Percentiles rank a stretch among this genome's conserved stretches.
Conservation (phyloP, 2,888 invertebrate genomes). For the Chydorus sphaericus region DNA sequence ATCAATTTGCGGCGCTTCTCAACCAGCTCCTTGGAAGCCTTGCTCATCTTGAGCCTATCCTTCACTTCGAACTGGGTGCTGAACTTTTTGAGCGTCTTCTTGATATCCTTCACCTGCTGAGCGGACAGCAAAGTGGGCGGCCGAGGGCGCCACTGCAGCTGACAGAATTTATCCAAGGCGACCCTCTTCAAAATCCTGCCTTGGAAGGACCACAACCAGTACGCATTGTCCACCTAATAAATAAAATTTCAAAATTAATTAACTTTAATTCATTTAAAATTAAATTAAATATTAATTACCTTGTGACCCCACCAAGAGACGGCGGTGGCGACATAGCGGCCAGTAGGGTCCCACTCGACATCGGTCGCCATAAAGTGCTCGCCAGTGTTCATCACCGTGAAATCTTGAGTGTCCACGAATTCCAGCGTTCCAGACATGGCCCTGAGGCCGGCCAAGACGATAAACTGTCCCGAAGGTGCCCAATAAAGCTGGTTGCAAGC, state of each 20-base stretch:
- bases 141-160: constrained; percentile 90
- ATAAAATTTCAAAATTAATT: not conserved
- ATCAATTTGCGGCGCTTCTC: constrained; percentile 79
- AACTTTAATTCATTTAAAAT: not conserved
- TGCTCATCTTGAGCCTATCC: constrained; percentile 80
- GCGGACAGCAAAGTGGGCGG: constrained; percentile 69
- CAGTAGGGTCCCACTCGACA: constrained; percentile 99
- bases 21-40: constrained; percentile 82
- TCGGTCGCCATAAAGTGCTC: constrained; percentile 88
- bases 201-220: constrained; percentile 98
- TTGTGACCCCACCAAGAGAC: constrained; percentile 93
- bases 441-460: constrained; percentile 78
- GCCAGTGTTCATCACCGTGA: constrained; percentile 81
- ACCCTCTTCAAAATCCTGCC: constrained; percentile 58
- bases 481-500: constrained; percentile 80
- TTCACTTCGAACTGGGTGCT: constrained; percentile 90
- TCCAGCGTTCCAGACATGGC: constrained; percentile 77
- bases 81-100: constrained; percentile 95
- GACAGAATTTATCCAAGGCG: constrained; percentile 82
- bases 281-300: constrained; percentile 33
- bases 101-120: constrained; percentile 82
- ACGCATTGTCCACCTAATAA: constrained; percentile 47
- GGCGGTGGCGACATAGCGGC: constrained; percentile 87
- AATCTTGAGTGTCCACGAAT: constrained; percentile 90
- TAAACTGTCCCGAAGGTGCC: constrained; percentile 85